Evolutionary conservation across 23 tunicate genomes (phyloP).

Genomic region (Styela clava): DNA sequence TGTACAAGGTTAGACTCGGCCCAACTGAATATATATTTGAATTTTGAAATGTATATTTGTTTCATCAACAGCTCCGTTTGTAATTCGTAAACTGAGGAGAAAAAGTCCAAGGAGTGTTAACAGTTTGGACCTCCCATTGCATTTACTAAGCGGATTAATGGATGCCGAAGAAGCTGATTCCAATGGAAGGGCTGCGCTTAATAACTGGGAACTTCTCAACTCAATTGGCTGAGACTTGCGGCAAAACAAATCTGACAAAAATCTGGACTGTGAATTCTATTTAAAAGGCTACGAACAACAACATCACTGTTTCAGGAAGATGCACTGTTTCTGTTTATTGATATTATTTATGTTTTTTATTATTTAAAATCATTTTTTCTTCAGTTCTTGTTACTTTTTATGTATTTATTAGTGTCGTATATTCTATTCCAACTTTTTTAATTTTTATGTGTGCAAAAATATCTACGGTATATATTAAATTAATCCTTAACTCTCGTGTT

Average conservation of each 20-base stretch:
- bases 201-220: not conserved
- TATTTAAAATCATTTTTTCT: not conserved
- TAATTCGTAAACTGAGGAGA: not conserved
- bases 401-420: no score
- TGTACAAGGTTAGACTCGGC: no score
- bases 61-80: not conserved
- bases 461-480: no score
- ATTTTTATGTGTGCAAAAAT: no score
- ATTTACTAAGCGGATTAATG: not conserved
- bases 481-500: no score
- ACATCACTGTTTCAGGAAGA: not conserved
- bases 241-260: not conserved
- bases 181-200: not conserved
- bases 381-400: not conserved
- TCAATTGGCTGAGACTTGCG: not conserved
- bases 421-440: no score
- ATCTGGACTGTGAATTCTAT: not conserved
- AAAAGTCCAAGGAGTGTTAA: not conserved
- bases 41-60: no score
- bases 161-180: not conserved
- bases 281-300: not conserved
- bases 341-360: not conserved
- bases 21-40: no score
- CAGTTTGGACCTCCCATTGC: conserved; percentile 6
- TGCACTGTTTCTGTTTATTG: not conserved